A percentile compares a stretch with the other conserved stretches of the same genome.
These are phyloP conservation scores for Premnoplex brunnescens DNA, from an alignment of 2,797 vertebrate species.

Conservation along the genomic window DNA sequence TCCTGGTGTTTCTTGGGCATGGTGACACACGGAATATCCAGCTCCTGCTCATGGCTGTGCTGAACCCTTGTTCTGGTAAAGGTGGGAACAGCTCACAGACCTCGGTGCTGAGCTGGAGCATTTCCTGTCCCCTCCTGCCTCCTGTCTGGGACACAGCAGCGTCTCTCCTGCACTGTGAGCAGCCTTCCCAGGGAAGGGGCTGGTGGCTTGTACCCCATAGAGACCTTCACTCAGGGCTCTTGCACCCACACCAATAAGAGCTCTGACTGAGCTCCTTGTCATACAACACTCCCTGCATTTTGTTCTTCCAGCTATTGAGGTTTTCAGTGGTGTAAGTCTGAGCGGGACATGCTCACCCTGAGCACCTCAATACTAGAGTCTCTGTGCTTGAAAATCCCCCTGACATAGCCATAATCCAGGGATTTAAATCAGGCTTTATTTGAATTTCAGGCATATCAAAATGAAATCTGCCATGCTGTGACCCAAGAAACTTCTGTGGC, in stretches of 20 bases:
- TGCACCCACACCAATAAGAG: not conserved
- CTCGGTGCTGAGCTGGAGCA: accelerated
- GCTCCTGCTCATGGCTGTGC: not conserved
- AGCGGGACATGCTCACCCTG: not conserved
- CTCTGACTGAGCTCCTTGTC: not conserved
- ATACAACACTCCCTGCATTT: accelerated
- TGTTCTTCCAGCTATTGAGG: not conserved
- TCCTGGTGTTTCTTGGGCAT: accelerated
- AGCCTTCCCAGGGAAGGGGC: accelerated
- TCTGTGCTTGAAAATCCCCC: not conserved
- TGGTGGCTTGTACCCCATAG: accelerated
- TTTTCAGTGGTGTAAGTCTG: not conserved
- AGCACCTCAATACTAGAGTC: not conserved
- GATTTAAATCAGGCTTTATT: not conserved
- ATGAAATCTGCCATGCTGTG: accelerated
- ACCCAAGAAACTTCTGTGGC: not conserved
- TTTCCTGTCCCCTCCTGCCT: not conserved
- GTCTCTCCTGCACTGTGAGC: not conserved
- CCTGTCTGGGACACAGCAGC: not conserved
- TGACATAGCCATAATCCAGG: accelerated
- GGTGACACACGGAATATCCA: not conserved
- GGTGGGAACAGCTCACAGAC: not conserved
- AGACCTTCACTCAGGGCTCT: not conserved
- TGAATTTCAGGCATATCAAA: not conserved
- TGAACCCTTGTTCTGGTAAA: accelerated